Evolutionary conservation across 2,113 vertebrate genomes (phyloP).

Genomic region (Phaethornis superciliosus): DNA sequence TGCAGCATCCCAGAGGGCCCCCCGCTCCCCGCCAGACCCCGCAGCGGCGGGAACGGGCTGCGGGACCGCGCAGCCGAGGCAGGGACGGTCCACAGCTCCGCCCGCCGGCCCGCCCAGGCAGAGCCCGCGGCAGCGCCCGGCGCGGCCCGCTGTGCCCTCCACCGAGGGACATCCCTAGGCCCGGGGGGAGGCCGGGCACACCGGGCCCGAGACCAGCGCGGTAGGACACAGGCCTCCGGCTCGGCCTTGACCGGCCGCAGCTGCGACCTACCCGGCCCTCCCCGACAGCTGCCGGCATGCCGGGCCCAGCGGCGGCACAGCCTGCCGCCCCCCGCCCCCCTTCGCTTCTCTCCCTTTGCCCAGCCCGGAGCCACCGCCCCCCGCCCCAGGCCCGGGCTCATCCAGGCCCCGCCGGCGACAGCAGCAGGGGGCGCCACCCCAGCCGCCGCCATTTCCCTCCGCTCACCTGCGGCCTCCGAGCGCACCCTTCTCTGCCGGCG

Average conservation of each 20-base stretch:
- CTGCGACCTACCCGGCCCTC: neutral
- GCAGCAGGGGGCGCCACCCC: neutral
- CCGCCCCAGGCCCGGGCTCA: too few relatives aligned
- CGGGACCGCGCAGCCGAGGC: neutral
- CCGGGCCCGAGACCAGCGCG: neutral
- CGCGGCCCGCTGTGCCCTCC: too few relatives aligned
- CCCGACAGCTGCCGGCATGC: too few relatives aligned
- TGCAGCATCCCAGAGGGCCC: too few relatives aligned
- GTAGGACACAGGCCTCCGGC: too few relatives aligned
- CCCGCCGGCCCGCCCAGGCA: neutral
- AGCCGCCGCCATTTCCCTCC: neutral
- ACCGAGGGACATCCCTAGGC: too few relatives aligned
- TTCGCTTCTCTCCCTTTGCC: neutral
- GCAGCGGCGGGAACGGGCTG: neutral
- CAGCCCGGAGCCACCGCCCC: too few relatives aligned
- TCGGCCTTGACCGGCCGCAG: neutral
- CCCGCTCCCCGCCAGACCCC: neutral
- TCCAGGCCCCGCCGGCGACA: neutral
- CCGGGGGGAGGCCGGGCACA: too few relatives aligned
- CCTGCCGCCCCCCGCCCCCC: too few relatives aligned
- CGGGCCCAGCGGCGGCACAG: neutral
- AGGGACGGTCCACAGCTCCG: neutral
- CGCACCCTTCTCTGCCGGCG: neutral
- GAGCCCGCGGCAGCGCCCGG: too few relatives aligned
- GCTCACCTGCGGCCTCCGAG: neutral